Conservation (phyloP, 2,888 invertebrate genomes). For the Baccha elongata region DNA sequence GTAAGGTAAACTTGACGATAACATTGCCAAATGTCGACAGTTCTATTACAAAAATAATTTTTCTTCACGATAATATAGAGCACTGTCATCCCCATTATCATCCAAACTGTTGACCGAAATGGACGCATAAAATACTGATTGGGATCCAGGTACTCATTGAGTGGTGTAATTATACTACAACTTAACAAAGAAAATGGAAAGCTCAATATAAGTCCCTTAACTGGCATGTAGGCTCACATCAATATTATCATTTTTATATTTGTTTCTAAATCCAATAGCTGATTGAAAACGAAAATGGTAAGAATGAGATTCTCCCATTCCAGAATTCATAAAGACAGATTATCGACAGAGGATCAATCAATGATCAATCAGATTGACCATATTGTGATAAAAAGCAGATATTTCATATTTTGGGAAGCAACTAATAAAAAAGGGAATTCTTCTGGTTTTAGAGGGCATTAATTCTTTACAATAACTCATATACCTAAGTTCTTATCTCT, state of each 20-base stretch:
- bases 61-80: conserved; percentile 15
- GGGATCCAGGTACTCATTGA: conserved; percentile 24
- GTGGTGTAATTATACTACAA: conserved; percentile 37
- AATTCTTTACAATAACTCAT: too few relatives aligned
- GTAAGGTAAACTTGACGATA: conserved; percentile 15
- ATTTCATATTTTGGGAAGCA: too few relatives aligned
- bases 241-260: background rate
- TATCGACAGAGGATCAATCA: too few relatives aligned
- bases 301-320: too few relatives aligned
- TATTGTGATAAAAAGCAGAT: too few relatives aligned
- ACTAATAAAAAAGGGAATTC: too few relatives aligned
- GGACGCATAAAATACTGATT: conserved; percentile 44
- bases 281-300: too few relatives aligned
- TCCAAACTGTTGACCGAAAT: conserved; percentile 9
- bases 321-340: too few relatives aligned
- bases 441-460: too few relatives aligned
- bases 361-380: too few relatives aligned
- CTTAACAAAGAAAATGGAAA: conserved; percentile 20
- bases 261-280: too few relatives aligned
- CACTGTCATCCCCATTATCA: background rate
- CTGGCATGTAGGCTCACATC: background rate
- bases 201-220: conserved; percentile 10
- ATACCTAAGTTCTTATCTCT: too few relatives aligned
- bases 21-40: conserved; percentile 14
- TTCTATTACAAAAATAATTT: background rate